phyloP scores from a whole-genome alignment of 2,888 invertebrate species.

The Meganola albula region DNA sequence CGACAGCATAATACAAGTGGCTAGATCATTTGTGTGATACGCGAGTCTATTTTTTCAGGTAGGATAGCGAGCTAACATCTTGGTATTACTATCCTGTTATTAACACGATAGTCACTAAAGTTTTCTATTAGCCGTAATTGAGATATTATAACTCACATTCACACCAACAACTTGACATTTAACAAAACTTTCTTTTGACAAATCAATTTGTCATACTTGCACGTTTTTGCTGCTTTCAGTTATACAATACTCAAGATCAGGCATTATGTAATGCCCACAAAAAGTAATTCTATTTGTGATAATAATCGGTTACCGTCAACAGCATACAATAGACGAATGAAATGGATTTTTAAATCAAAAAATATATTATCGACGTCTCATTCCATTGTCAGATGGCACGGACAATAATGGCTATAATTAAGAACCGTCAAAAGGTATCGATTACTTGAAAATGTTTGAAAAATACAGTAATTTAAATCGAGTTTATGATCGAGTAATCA shows the following conservation, averaged over 20 bases:
- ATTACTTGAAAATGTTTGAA: slow-evolving; percentile 36
- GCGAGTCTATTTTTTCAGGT: too few species aligned
- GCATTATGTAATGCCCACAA: slow-evolving; percentile 22
- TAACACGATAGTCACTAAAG: too few species aligned
- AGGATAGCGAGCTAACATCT: too few species aligned
- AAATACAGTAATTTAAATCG: slow-evolving; percentile 41
- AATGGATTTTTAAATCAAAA: slow-evolving; percentile 37
- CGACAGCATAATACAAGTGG: too few species aligned
- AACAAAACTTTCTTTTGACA: slow-evolving; percentile 16
- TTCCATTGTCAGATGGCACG: slow-evolving; percentile 35
- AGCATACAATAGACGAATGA: slow-evolving; percentile 31
- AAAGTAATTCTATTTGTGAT: slow-evolving; percentile 21
- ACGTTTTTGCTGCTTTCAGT: slow-evolving; percentile 13
- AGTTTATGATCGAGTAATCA: slow-evolving; percentile 53
- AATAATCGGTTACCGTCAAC: slow-evolving; percentile 26
- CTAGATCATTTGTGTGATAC: too few species aligned
- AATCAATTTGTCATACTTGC: slow-evolving; percentile 18
- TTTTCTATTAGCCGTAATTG: too few species aligned
- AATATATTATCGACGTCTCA: slow-evolving; percentile 34
- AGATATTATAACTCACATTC: too few species aligned
- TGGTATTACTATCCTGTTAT: too few species aligned
- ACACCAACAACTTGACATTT: slow-evolving; percentile 7
- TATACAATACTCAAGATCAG: slow-evolving; percentile 13
- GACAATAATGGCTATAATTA: slow-evolving; percentile 38
- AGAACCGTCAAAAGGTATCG: slow-evolving; percentile 31